A percentile compares a stretch with the other conserved stretches of the same genome.
These are phyloP conservation scores for Caenorhabditis sinica DNA, from an alignment of 2,888 invertebrate genomes.

Conservation along the genomic window DNA sequence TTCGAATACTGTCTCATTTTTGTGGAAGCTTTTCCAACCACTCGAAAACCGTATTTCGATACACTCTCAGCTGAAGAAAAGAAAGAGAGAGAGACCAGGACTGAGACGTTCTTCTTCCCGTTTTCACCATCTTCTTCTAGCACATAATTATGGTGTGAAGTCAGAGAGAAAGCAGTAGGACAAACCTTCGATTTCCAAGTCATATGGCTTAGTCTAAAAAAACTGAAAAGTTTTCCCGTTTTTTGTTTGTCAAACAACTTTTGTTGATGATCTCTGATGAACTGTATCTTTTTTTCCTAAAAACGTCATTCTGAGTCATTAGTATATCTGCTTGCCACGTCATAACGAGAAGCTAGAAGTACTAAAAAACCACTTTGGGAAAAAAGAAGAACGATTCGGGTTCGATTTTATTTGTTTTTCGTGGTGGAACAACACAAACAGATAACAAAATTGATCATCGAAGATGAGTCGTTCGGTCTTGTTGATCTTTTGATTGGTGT, in stretches of 20 bases:
- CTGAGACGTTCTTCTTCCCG: constrained; percentile 24
- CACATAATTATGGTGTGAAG: constrained; percentile 39
- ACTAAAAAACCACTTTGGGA: constrained; percentile 1
- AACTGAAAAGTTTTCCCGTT: constrained; percentile 4
- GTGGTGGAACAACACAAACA: constrained; percentile 45
- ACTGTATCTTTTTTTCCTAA: constrained; percentile 11
- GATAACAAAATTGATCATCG: constrained; percentile 26
- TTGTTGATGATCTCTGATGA: constrained; percentile 48
- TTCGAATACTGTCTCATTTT: constrained; percentile 21
- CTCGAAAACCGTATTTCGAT: constrained; percentile 59
- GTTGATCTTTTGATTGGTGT: constrained; percentile 43
- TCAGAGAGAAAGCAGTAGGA: constrained; percentile 4
- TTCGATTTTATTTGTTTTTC: constrained; percentile 46
- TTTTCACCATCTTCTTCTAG: constrained; percentile 28
- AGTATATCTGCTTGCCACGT: constrained; percentile 34
- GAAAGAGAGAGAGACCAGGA: constrained; percentile 3
- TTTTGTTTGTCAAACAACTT: constrained; percentile 45
- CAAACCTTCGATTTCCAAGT: constrained; percentile 1
- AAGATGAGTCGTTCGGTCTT: constrained; percentile 16
- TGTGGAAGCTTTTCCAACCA: constrained; percentile 41
- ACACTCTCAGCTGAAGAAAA: constrained; percentile 34
- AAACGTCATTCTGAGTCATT: constrained; percentile 37
- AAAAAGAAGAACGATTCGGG: constrained; percentile 5
- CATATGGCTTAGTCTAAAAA: constrained; percentile 24
- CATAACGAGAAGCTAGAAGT: constrained; percentile 8